phyloP scores from a whole-genome alignment of 2,888 invertebrate species.

The Tuberolachnus salignus region DNA sequence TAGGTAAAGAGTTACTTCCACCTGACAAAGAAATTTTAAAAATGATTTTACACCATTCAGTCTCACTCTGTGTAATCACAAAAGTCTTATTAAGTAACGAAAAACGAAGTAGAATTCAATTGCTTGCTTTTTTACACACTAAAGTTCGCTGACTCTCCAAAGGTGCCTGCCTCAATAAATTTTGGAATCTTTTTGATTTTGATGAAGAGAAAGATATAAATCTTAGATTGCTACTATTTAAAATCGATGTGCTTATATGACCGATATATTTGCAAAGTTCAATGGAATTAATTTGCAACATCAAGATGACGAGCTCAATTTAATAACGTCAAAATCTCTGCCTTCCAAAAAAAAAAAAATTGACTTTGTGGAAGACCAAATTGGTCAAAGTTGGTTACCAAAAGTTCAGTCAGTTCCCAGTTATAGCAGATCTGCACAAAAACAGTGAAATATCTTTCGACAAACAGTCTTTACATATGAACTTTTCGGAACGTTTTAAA shows the following conservation, averaged over 20 bases:
- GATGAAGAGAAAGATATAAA: conserved; percentile 59
- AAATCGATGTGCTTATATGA: conserved; percentile 60
- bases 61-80: conserved; percentile 7
- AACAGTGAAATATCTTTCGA: too few relatives aligned
- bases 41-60: conserved; percentile 32
- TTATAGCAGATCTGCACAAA: too few relatives aligned
- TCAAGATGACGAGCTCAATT: too few relatives aligned
- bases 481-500: too few relatives aligned
- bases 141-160: conserved; percentile 56
- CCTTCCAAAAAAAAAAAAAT: too few relatives aligned
- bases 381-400: too few relatives aligned
- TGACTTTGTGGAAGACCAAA: too few relatives aligned
- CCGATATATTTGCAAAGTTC: conserved; percentile 60
- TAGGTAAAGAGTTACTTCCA: conserved; percentile 58
- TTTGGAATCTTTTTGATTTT: conserved; percentile 60
- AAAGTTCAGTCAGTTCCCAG: too few relatives aligned
- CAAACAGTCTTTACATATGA: too few relatives aligned
- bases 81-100: conserved; percentile 30
- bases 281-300: conserved; percentile 60
- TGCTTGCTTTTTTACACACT: conserved; percentile 37
- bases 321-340: too few relatives aligned
- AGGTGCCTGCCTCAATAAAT: conserved; percentile 58
- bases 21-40: conserved; percentile 41
- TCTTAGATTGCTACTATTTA: conserved; percentile 60
- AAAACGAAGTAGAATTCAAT: conserved; percentile 58